Base-by-base conservation (phyloP, 1,140 invertebrate genomes). In the Leptinotarsa lineolata region DNA sequence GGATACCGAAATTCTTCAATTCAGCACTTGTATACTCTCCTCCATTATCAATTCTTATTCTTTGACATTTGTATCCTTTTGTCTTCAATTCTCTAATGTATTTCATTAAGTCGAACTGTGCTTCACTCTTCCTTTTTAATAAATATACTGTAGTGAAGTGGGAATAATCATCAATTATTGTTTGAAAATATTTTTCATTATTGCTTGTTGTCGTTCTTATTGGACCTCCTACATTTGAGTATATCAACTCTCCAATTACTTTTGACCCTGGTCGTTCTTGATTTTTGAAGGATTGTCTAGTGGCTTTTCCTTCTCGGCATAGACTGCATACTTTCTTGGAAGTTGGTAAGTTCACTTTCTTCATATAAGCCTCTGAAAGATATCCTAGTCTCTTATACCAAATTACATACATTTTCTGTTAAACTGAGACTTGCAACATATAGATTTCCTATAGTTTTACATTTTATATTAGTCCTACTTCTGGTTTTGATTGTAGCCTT, bases 171-270 rank as follows among this genome's bases (percentile, higher is more conserved):
- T 61, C 60, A 61, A 61, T 61, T 61, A 61, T 61, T 21, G 22
- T 15, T 61, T 61, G 60, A 61, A n/a, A 61, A 15, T 61, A 61
- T 18, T 61, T 48, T 48, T 58, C 54, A 58, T 58, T 58, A 58
- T 58, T 5, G 3, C 18, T 15, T 58, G 8, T 58, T 15, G 8
- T 15, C 15, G 8, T 58, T 13, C 54, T 3, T 15, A 4, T 58
- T 58, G 54, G 54, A 18, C 54, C 54, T 16, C 15, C 54, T 58
- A 58, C 18, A 18, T 58, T 8, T 58, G 5, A 16, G 18, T 58
- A 18, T 16, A 58, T 58, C 3, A 58, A 58, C 54, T 58, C 54
- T 58, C 54, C 54, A 58, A 58, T 58, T 15, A 16, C 15, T 18
- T 58, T 58, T 15, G 54, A 58, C 54, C 8, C 8, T 4, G 8